Base-by-base conservation (phyloP, 53 echinoderm and acorn worm species). In the Astropecten irregularis region DNA sequence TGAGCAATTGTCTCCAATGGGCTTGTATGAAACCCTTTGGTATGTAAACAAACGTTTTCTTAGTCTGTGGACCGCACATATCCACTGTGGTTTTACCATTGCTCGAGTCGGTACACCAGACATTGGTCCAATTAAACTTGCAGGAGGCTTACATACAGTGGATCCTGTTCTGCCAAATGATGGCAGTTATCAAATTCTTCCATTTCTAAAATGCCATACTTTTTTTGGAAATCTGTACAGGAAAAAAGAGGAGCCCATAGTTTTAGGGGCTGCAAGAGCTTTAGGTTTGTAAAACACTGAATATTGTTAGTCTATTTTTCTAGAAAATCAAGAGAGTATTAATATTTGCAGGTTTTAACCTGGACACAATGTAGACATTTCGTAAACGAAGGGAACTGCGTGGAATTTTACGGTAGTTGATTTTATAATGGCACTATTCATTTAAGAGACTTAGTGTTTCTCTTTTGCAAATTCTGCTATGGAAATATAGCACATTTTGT, bases 301-400 rank as follows among this genome's bases (percentile, higher is more conserved):
- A 76, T 58, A 57, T 61, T 79, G 57, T 72, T 51, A 52, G 79
- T 79, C 79, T 79, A 79, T 79, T 79, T 79, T 79, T 79, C 61
- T 79, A 79, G 79, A 61, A 37, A 62, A 61, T 31, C 20, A 37
- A 73, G 51, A 23, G 55, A 76, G 37, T 55, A 76, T 37, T 56
- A 53, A n/a, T 32, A n/a, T n/a, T n/a, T n/a, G n/a, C n/a, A n/a
- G n/a, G 63, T 63, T 34, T 33, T 63, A 33, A 63, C 18, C 63
- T 63, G 63, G 34, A 6, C 14, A 14, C n/a, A n/a, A 46, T 46
- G 14, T 46, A 46, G 8, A 9, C 8, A 9, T 46, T 8, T 46
- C 8, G 14, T 46, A 46, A 14, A 8, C 47, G 8, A 46, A 46
- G 8, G 8, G 14, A 46, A 46, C 47, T 46, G 8, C 14, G 47